These are phyloP conservation scores for Axea sp. DNA, from an alignment of 2,888 invertebrate species.

Conservation along the genomic window DNA sequence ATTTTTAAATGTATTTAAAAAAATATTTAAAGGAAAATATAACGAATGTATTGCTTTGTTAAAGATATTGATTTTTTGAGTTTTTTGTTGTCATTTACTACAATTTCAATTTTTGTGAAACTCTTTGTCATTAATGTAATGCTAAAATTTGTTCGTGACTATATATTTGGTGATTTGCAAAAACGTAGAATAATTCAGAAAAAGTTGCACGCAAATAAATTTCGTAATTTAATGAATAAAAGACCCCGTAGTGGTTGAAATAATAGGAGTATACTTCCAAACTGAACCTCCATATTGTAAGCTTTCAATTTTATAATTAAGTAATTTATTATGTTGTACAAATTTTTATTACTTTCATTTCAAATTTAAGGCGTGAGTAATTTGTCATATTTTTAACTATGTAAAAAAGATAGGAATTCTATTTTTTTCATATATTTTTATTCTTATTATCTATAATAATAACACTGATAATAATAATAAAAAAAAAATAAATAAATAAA, in stretches of 20 bases:
- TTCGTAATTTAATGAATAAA: constrained; percentile 6
- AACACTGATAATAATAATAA: too few relatives aligned
- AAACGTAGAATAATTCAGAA: constrained; percentile 11
- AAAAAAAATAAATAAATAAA: too few relatives aligned
- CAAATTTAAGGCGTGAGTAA: too few relatives aligned
- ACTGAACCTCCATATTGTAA: constrained; percentile 8
- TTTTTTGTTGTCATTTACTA: background rate
- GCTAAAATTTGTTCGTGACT: constrained; percentile 9
- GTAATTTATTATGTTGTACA: too few relatives aligned
- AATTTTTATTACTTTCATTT: too few relatives aligned
- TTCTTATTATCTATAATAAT: too few relatives aligned
- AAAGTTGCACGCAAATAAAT: background rate
- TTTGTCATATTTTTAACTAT: too few relatives aligned
- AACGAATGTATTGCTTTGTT: too few relatives aligned
- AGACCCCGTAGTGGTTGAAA: background rate
- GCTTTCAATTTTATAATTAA: background rate
- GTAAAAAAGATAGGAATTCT: too few relatives aligned
- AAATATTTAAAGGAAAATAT: too few relatives aligned
- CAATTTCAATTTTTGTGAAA: constrained; percentile 1
- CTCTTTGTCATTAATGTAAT: constrained; percentile 5
- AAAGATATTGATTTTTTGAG: background rate
- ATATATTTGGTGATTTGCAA: constrained; percentile 3
- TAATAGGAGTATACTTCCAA: constrained; percentile 5
- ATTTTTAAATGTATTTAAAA: too few relatives aligned
- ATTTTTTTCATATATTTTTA: too few relatives aligned